Conservation (phyloP, 2,797 vertebrate genomes). For the Scomberomorus guttatus region DNA sequence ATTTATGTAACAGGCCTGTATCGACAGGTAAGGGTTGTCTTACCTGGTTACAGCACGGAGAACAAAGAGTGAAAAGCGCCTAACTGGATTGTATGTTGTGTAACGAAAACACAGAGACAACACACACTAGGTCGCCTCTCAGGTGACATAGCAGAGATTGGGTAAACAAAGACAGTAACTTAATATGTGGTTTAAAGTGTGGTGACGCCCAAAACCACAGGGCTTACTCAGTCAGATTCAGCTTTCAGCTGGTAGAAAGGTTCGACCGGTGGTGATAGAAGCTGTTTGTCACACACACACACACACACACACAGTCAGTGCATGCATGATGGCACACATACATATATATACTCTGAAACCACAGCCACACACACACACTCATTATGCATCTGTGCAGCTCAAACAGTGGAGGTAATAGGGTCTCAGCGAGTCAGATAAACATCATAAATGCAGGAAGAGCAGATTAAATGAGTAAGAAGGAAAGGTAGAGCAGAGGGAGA, state of each 20-base stretch:
- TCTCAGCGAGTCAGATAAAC: slow-evolving; percentile 55
- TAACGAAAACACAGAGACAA: slow-evolving; percentile 32
- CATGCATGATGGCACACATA: too few relatives aligned
- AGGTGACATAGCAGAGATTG: slow-evolving; percentile 79
- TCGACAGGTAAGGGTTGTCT: slow-evolving; percentile 11
- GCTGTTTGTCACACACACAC: slow-evolving; percentile 37
- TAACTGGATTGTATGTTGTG: slow-evolving; percentile 51
- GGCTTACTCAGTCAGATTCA: slow-evolving; percentile 59
- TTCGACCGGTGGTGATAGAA: slow-evolving; percentile 30
- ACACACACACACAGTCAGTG: slow-evolving; percentile 3
- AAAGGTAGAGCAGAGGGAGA: slow-evolving; percentile 22
- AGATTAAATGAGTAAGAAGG: slow-evolving; percentile 36
- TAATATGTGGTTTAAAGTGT: slow-evolving; percentile 66
- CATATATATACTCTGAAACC: too few relatives aligned
- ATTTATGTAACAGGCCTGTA: not conserved
- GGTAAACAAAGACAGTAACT: slow-evolving; percentile 72
- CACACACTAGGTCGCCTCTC: slow-evolving; percentile 56
- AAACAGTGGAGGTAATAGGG: slow-evolving; percentile 24
- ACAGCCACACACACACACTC: slow-evolving; percentile 20
- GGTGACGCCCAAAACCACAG: slow-evolving; percentile 43
- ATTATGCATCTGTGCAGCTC: slow-evolving; percentile 30
- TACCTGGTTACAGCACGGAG: slow-evolving; percentile 5
- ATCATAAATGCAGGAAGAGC: slow-evolving; percentile 37
- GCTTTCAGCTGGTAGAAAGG: slow-evolving; percentile 29
- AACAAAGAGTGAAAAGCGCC: slow-evolving; percentile 40